Percentiles rank a stretch among this genome's conserved stretches.
Evolutionary conservation across 2,113 vertebrate species (phyloP).

Genomic region (Tricholaema leucomelas): DNA sequence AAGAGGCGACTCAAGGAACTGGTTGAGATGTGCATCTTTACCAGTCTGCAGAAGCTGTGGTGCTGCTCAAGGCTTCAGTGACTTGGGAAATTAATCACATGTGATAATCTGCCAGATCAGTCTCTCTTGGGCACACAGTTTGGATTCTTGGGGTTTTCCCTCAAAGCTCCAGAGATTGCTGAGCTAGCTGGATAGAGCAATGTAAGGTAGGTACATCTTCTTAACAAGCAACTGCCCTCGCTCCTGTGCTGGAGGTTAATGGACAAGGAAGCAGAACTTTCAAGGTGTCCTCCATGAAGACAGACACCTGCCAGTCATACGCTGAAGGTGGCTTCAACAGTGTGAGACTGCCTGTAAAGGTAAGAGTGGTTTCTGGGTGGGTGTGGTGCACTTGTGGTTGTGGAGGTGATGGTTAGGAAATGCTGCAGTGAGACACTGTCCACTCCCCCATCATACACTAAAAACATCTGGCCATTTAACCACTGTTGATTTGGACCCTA

Average conservation of each 20-base stretch:
- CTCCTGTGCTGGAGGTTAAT: neutral
- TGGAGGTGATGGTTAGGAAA: neutral
- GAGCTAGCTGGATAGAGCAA: neutral
- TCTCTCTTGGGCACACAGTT: neutral
- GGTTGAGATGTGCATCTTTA: neutral
- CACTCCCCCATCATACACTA: rapidly evolving
- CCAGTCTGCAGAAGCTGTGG: neutral
- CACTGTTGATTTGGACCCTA: neutral
- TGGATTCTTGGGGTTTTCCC: neutral
- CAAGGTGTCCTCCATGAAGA: neutral
- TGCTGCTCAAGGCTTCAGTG: neutral
- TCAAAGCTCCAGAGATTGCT: neutral
- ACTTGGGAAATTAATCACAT: neutral
- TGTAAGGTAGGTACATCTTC: rapidly evolving
- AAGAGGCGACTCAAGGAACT: neutral
- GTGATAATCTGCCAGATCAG: neutral
- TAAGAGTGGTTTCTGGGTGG: neutral
- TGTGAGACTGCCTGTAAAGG: neutral
- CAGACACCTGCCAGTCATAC: rapidly evolving
- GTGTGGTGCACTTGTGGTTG: rapidly evolving
- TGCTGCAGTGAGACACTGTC: neutral
- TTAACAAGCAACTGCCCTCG: neutral
- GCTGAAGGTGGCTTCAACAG: no score
- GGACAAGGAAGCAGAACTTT: neutral
- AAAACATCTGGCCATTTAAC: neutral